These are phyloP conservation scores for Mycetomoellerius zeteki DNA, from an alignment of 1,140 invertebrate genomes.

Conservation along the genomic window DNA sequence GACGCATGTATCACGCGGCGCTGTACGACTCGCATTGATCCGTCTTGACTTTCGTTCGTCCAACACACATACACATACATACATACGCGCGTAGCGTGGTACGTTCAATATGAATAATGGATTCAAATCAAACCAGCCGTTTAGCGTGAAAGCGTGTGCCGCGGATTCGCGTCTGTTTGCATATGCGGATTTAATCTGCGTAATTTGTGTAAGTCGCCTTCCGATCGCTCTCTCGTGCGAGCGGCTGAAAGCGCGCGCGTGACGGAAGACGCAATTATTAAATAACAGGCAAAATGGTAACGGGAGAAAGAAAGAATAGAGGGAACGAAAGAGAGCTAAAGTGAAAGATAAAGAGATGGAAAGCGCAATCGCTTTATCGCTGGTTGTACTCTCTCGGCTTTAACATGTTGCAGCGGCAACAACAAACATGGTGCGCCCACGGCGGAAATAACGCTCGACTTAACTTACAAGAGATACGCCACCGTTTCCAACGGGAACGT, in stretches of 20 bases:
- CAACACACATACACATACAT: background rate
- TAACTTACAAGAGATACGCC: constrained; percentile 54
- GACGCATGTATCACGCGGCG: background rate
- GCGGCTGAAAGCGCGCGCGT: constrained; percentile 5
- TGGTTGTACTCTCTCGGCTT: constrained; percentile 27
- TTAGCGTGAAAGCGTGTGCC: constrained; percentile 40
- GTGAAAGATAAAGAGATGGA: background rate
- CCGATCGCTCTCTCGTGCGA: constrained; percentile 9
- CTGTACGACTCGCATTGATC: constrained; percentile 3
- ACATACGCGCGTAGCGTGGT: background rate
- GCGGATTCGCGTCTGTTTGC: constrained; percentile 44
- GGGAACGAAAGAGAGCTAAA: background rate
- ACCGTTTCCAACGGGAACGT: constrained; percentile 25
- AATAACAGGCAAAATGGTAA: constrained; percentile 27
- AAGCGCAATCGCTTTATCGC: background rate
- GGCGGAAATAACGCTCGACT: constrained; percentile 51
- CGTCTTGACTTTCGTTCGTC: constrained; percentile 41
- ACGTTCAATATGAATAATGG: constrained; percentile 54
- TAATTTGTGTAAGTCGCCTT: constrained; percentile 50
- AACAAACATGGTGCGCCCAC: constrained; percentile 15
- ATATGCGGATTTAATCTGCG: constrained; percentile 47
- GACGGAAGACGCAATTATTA: constrained; percentile 48
- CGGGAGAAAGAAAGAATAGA: background rate
- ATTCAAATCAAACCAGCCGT: constrained; percentile 54
- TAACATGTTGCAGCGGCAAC: constrained; percentile 17